Base-by-base conservation (phyloP, 1,140 invertebrate species). In the Acromyrmex charruanus region DNA sequence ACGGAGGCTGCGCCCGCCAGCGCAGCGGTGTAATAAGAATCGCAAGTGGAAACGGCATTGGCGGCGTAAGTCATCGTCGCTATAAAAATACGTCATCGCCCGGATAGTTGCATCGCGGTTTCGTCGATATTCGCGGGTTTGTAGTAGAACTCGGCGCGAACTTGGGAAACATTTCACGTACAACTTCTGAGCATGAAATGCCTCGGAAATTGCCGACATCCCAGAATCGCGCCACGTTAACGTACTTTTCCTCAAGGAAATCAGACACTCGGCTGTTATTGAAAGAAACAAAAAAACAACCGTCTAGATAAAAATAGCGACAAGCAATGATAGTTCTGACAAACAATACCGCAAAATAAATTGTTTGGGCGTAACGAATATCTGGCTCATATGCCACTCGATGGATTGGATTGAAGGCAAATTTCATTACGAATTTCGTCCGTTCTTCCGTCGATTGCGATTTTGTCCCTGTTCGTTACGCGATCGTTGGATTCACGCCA, bases 71-170 rank as follows among this genome's bases (percentile, higher is more conserved):
- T 79, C 82, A 79, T 85, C 74, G 74, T 66, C 75, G 82, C 74
- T 49, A 79, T 77, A 84, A 84, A 84, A 61, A 84, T 84, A 84
- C 80, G 80, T 84, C 80, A 84, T 84, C 55, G 75, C 61, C 31
- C 25, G 74, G 82, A 65, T 79, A 63, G 59, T 35, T 28, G 14
- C 58, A 39, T 53, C 77, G 65, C 39, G 28, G 28, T 59, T 44
- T n/a, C 25, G 66, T 72, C 66, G 66, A 82, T 82, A 63, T 72
- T 39, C 49, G 79, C 79, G 80, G 39, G 39, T 25, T 25, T 25
- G 25, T 44, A 35, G 18, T 21, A 31, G 14, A 81, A 58, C 65
- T 81, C 79, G 79, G 9, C 66, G 14, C 65, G n/a, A 81, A 81
- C 77, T 81, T 81, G 63, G 35, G 16, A 21, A 81, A 81, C 77